Evolutionary conservation across 2,888 invertebrate species (phyloP).

Genomic region (Pristionchus maxplancki): DNA sequence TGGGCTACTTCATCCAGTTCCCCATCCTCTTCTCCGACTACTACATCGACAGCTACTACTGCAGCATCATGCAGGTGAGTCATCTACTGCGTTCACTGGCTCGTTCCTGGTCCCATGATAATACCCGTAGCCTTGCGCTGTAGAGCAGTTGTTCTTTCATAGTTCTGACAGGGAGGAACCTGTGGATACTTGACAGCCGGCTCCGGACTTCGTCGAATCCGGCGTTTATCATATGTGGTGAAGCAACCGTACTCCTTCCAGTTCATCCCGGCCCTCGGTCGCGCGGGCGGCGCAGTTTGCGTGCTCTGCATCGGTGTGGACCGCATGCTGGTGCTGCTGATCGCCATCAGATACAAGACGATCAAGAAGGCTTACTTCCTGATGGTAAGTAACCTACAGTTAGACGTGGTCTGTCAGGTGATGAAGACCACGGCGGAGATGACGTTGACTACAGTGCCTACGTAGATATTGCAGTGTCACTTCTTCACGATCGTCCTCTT

Average conservation of each 20-base stretch:
- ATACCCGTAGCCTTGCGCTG: too few relatives aligned
- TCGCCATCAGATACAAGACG: neutral
- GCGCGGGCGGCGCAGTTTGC: neutral
- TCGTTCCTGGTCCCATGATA: neutral
- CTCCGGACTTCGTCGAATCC: too few relatives aligned
- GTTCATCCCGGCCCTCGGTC: neutral
- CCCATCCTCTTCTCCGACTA: slow-evolving; percentile 20
- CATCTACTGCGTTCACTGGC: neutral
- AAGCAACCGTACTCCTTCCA: too few relatives aligned
- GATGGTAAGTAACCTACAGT: neutral
- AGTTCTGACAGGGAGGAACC: too few relatives aligned
- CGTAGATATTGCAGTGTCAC: too few relatives aligned
- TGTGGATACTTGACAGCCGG: too few relatives aligned
- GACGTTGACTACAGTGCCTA: too few relatives aligned
- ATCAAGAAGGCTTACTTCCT: neutral
- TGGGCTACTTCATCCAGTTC: slow-evolving; percentile 4
- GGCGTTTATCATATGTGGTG: too few relatives aligned
- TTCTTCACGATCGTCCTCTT: neutral
- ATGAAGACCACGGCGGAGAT: too few relatives aligned
- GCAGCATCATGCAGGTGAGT: neutral
- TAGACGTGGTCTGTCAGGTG: too few relatives aligned
- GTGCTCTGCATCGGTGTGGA: neutral
- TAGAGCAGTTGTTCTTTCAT: too few relatives aligned
- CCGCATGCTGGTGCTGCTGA: neutral
- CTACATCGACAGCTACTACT: slow-evolving; percentile 34